Evolutionary conservation across 2,888 invertebrate genomes (phyloP), one percentile per base, ranked within the genome.

Genomic region (Nomada goodeniana): DNA sequence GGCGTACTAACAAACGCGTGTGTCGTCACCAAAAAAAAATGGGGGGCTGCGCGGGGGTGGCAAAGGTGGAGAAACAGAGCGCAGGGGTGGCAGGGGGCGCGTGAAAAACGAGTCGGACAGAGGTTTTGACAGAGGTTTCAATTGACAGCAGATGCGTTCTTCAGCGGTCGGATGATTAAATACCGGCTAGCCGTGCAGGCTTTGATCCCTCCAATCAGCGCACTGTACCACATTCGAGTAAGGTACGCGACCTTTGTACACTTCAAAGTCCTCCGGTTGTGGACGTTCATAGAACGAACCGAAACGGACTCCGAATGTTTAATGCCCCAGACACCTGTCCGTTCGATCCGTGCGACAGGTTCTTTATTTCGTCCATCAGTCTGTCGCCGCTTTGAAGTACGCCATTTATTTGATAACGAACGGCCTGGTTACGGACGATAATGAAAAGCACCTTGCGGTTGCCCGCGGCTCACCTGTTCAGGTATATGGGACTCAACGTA

Each of bases 131-230:
- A 63, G 72, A 72, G 73, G 75, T 59, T 73, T 57, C 75, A 65
- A 79, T 64, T 72, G 65, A 69, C 75, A 76, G 79, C 65, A 73
- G 80, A 85, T 80, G 81, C 80, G 77, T 88, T 85, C 83, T 88
- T 86, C 86, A 36, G 79, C 76, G 83, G 84, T 86, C 65, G 76
- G 63, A 83, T 89, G 85, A 90, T 89, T 88, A 90, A 89, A 89
- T 88, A 87, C 87, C 81, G 69, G 69, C 81, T 42, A 65, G 63
- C 70, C 61, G 79, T 65, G 79, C 61, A 73, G 69, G 82, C 90
- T 90, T 90, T 90, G 90, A 90, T 90, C 90, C 86, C 73, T 83
- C 84, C 87, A 90, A 90, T 90, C 90, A 90, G 83, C 86, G 84
- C 83, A 73, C 76, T 69, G 81, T 83, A 69, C 77, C 83, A 82